These are phyloP conservation scores for Pitta sordida DNA, from an alignment of 2,113 vertebrate species.

Conservation along the genomic window DNA sequence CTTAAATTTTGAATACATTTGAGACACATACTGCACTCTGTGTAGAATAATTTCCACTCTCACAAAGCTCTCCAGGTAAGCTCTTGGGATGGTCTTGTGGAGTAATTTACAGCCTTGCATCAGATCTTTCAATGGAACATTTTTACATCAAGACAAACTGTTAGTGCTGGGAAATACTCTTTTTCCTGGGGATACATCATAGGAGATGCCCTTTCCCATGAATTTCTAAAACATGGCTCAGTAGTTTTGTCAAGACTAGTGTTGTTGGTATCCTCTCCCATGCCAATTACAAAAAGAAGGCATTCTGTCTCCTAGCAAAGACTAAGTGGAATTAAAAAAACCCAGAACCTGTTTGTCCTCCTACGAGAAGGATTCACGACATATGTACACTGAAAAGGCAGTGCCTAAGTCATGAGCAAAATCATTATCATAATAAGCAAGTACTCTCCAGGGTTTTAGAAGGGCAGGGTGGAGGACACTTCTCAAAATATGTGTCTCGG, in stretches of 20 bases:
- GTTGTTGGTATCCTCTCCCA: background rate
- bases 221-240: background rate
- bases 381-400: fast-evolving
- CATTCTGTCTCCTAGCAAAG: background rate
- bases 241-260: background rate
- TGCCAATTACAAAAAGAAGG: fast-evolving
- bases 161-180: background rate
- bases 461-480: background rate
- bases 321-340: background rate
- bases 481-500: fast-evolving
- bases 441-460: background rate
- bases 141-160: background rate
- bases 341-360: background rate
- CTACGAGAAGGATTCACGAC: background rate
- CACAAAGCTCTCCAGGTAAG: background rate
- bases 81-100: background rate
- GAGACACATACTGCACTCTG: background rate
- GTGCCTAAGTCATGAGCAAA: background rate
- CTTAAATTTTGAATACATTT: background rate
- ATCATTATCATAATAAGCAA: background rate
- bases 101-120: background rate
- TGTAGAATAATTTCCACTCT: background rate
- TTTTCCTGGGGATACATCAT: background rate
- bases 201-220: background rate
- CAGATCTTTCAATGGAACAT: background rate